phyloP scores from a whole-genome alignment of 1,140 invertebrate species.

The Andricus grossulariae region DNA sequence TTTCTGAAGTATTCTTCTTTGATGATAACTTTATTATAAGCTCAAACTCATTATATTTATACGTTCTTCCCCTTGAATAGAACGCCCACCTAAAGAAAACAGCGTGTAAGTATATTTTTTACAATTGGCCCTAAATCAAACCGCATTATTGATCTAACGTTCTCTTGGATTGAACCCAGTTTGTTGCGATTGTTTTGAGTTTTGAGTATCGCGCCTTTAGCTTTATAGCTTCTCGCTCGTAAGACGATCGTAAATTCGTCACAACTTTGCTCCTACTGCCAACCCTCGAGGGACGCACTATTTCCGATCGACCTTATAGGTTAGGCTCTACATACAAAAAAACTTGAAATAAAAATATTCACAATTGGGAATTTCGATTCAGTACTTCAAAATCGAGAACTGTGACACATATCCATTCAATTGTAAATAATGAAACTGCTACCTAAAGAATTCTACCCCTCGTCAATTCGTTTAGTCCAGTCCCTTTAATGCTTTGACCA shows the following conservation, averaged over 20 bases:
- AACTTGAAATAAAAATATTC: background rate
- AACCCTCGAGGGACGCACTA: conserved; percentile 44
- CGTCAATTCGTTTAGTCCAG: too few relatives aligned
- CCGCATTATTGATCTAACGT: conserved; percentile 54
- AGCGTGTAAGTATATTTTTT: background rate
- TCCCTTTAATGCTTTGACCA: too few relatives aligned
- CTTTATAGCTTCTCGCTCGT: conserved; percentile 58
- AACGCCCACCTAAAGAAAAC: conserved; percentile 9
- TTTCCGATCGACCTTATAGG: conserved; percentile 43
- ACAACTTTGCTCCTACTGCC: conserved; percentile 61
- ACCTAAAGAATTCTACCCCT: too few relatives aligned
- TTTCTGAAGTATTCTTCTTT: conserved; percentile 3
- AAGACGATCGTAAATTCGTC: conserved; percentile 68
- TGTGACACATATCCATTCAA: too few relatives aligned
- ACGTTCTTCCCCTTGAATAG: conserved; percentile 7
- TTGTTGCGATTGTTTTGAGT: conserved; percentile 56
- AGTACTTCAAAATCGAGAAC: too few relatives aligned
- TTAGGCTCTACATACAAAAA: conserved; percentile 31
- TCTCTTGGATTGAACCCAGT: conserved; percentile 44
- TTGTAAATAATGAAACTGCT: too few relatives aligned
- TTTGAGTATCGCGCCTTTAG: conserved; percentile 38
- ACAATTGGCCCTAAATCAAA: conserved; percentile 58
- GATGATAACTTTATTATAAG: conserved; percentile 32
- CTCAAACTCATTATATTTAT: conserved; percentile 13
- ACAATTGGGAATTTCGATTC: too few relatives aligned